Evolutionary conservation across 1,140 invertebrate genomes (phyloP).

Genomic region (Drosophila melanica): DNA sequence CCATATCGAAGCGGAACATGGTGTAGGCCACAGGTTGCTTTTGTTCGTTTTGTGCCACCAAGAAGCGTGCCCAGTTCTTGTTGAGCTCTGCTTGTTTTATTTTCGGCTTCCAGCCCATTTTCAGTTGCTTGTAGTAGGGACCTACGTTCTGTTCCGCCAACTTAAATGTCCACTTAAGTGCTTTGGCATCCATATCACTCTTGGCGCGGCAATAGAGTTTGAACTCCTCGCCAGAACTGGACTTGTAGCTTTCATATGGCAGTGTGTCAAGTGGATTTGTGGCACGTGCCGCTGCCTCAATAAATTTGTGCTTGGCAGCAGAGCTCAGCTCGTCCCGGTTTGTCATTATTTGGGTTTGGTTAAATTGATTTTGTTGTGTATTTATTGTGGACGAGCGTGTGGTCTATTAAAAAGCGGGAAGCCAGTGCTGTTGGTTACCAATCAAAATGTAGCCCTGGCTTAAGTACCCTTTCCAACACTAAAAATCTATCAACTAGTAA

Average conservation of each 20-base stretch:
- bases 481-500: slow-evolving; percentile 17
- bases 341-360: slow-evolving; percentile 48
- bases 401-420: slow-evolving; percentile 41
- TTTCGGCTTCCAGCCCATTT: slow-evolving; percentile 88
- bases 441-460: slow-evolving; percentile 11
- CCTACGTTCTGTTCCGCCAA: slow-evolving; percentile 88
- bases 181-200: slow-evolving; percentile 77
- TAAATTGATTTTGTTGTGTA: neutral
- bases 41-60: slow-evolving; percentile 85
- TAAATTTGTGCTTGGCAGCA: slow-evolving; percentile 69
- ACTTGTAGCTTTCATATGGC: slow-evolving; percentile 46
- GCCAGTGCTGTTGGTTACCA: slow-evolving; percentile 5
- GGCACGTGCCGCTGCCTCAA: slow-evolving; percentile 66
- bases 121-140: slow-evolving; percentile 85
- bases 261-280: slow-evolving; percentile 75
- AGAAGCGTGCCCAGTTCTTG: slow-evolving; percentile 87
- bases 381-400: neutral
- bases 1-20: slow-evolving; percentile 93
- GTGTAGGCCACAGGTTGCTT: slow-evolving; percentile 87
- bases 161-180: slow-evolving; percentile 87
- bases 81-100: slow-evolving; percentile 88
- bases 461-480: slow-evolving; percentile 1
- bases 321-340: slow-evolving; percentile 60
- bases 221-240: slow-evolving; percentile 56
- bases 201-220: slow-evolving; percentile 72